These are phyloP conservation scores for Zophobas atratus DNA, from an alignment of 1,140 invertebrate species.

Conservation along the genomic window DNA sequence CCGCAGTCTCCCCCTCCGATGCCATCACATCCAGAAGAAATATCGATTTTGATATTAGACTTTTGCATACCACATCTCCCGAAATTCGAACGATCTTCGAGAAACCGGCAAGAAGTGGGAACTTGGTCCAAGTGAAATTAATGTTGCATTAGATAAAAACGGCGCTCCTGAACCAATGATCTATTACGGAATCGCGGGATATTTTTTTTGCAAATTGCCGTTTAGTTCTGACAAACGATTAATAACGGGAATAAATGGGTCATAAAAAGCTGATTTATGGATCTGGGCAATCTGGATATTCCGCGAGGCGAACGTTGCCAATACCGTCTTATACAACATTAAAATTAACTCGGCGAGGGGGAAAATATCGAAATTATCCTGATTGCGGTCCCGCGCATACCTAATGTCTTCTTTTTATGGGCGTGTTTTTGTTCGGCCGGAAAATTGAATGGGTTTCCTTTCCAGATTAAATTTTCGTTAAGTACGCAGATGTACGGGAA, in stretches of 20 bases:
- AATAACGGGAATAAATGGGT: conserved; percentile 55
- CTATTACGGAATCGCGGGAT: conserved; percentile 51
- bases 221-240: conserved; percentile 59
- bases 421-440: conserved; percentile 40
- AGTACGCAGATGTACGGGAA: conserved; percentile 11
- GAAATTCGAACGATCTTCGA: background rate
- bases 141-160: conserved; percentile 52
- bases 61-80: background rate
- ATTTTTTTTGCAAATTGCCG: conserved; percentile 57
- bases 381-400: conserved; percentile 46
- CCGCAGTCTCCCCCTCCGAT: conserved; percentile 19
- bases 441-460: conserved; percentile 46
- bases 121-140: conserved; percentile 47
- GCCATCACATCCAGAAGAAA: conserved; percentile 21
- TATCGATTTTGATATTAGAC: conserved; percentile 20
- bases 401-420: conserved; percentile 43
- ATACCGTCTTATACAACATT: conserved; percentile 52
- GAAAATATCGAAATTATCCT: conserved; percentile 52
- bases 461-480: conserved; percentile 43
- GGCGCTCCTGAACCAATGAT: conserved; percentile 54
- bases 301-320: conserved; percentile 51
- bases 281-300: conserved; percentile 53
- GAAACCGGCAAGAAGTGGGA: conserved; percentile 1
- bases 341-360: conserved; percentile 53
- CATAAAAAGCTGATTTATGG: conserved; percentile 58